A percentile compares a stretch with the other conserved stretches of the same genome.
Evolutionary conservation across 2,113 vertebrate genomes (phyloP).

Genomic region (Petromus typicus): DNA sequence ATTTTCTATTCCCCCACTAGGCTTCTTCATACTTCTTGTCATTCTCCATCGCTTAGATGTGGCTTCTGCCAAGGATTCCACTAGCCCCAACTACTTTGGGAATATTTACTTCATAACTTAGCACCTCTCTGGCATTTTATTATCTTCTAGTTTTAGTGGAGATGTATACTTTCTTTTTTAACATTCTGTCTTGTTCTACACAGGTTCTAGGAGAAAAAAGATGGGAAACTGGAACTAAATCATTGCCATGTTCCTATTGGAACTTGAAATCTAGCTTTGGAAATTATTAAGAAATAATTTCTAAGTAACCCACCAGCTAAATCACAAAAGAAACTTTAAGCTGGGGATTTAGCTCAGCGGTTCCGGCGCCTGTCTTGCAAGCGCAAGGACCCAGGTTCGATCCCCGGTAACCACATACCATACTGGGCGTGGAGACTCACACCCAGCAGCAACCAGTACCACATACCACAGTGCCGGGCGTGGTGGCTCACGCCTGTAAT

Average conservation of each 20-base stretch:
- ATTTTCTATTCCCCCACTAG: neutral
- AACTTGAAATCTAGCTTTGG: slow-evolving; percentile 56
- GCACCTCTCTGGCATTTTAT: slow-evolving; percentile 59
- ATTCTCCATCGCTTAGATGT: neutral
- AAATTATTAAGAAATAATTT: slow-evolving; percentile 62
- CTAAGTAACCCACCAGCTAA: neutral
- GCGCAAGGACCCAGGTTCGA: no score
- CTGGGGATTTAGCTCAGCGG: no score
- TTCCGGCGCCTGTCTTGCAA: no score
- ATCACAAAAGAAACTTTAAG: slow-evolving; percentile 49
- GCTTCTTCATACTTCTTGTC: neutral
- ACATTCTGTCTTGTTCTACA: slow-evolving; percentile 43
- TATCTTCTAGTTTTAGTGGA: slow-evolving; percentile 40
- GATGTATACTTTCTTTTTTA: neutral
- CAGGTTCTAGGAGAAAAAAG: slow-evolving; percentile 43
- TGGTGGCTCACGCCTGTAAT: no score
- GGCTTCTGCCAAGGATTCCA: neutral
- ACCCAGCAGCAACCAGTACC: no score
- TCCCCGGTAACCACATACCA: no score
- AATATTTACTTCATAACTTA: slow-evolving; percentile 50
- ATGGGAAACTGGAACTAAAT: slow-evolving; percentile 37
- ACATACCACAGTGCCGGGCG: no score
- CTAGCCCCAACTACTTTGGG: slow-evolving; percentile 24
- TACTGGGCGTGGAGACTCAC: no score
- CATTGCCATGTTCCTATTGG: slow-evolving; percentile 7